Base-by-base conservation (phyloP, 37 sponge, comb jelly and placozoan genomes). In the Halisarca cf. caerulea region DNA sequence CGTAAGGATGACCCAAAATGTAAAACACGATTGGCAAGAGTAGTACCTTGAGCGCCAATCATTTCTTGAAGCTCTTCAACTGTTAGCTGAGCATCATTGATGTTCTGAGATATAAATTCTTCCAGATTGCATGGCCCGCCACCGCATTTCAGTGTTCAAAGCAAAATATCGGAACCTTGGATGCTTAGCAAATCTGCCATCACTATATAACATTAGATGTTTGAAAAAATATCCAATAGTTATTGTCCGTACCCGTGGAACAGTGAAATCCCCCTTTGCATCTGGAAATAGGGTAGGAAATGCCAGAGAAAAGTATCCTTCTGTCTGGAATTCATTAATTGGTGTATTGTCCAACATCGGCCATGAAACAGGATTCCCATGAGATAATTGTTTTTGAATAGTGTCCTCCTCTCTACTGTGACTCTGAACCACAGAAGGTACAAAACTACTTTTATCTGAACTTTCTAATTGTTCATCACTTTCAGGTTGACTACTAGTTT, bases 51-150 rank as follows among this genome's bases (percentile, higher is more conserved):
- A 7, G 69, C 25, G 20, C 85, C 85, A 62, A 84, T 79, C 90
- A 89, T 89, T 25, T 89, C 86, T 11, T 54, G 37, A 17, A 83
- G 78, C 17, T 84, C 85, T 38, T 84, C 83, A 28, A 71, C 61
- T 3, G 74, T 54, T 18, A 87, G 78, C 2, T 87, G 82, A 8
- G 55, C 71, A 59, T 87, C 88, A 37, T n/a, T 51, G 11, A 45
- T 57, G 42, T 87, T 34, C 25, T 82, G 82, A 18, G 32, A 87
- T 7, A 8, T 71, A 71, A 7, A 71, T 71, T 20, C 73, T 5
- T 32, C 73, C 73, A 32, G 83, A 73, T n/a, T 82, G 68, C 7
- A 82, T 17, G 32, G 61, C 83, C 6, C 83, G 83, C 66, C 68
- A 70, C 5, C 73, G 37, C 73, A 71, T 71, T 18, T 71, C 73